Evolutionary conservation across 2,797 vertebrate genomes (phyloP).

Genomic region (Uromys caudimaculatus): DNA sequence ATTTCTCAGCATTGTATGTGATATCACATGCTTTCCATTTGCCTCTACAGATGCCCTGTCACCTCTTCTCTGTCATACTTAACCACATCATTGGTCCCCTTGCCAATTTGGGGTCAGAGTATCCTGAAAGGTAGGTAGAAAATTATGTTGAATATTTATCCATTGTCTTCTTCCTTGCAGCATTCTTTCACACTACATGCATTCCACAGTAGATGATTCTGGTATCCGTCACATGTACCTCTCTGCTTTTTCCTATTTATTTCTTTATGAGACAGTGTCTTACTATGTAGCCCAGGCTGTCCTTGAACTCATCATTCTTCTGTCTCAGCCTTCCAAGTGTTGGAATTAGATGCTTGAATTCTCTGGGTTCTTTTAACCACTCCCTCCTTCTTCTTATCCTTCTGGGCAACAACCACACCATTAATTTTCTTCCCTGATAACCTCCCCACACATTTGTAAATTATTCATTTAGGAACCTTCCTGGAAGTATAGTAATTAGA

Average conservation of each 20-base stretch:
- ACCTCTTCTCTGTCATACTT: background rate
- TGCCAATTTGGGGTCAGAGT: background rate
- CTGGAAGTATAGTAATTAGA: conserved; percentile 48
- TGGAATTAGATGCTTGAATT: background rate
- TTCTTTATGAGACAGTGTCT: background rate
- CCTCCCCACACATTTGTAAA: background rate
- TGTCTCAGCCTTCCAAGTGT: background rate
- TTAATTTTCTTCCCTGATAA: background rate
- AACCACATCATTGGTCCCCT: background rate
- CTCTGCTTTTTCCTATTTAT: background rate
- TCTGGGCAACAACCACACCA: background rate
- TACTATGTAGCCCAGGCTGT: background rate
- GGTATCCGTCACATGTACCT: background rate
- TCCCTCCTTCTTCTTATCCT: background rate
- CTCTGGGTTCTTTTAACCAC: background rate
- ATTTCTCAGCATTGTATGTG: background rate
- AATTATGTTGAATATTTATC: background rate
- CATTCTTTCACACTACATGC: background rate
- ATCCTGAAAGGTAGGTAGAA: background rate
- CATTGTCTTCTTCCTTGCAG: background rate
- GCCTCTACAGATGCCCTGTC: background rate
- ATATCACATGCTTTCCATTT: background rate
- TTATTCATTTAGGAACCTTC: conserved; percentile 57
- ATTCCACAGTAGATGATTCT: background rate
- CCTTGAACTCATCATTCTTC: background rate